phyloP scores from a whole-genome alignment of 2,888 invertebrate genomes.

The Cyrtodaria siliqua region DNA sequence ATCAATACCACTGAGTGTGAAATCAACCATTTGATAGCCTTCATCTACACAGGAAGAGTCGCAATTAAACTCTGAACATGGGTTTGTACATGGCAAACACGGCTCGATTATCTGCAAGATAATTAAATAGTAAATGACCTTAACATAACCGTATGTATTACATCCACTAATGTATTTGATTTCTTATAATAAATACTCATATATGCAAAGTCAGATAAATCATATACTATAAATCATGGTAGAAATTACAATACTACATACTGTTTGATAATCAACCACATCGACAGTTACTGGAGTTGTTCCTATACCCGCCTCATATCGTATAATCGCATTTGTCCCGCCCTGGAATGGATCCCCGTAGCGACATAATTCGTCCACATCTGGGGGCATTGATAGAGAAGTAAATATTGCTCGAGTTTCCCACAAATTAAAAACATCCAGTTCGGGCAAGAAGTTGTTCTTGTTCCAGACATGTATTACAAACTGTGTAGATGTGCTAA shows the following conservation, averaged over 20 bases:
- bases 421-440: constrained; percentile 60
- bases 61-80: constrained; percentile 63
- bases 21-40: constrained; percentile 36
- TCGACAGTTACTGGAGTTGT: constrained; percentile 37
- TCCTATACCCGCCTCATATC: constrained; percentile 72
- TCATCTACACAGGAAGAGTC: constrained; percentile 44
- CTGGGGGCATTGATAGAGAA: constrained; percentile 67
- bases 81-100: constrained; percentile 66
- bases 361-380: constrained; percentile 55
- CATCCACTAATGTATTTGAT: too few relatives aligned
- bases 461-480: constrained; percentile 69
- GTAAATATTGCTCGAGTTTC: constrained; percentile 59
- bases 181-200: too few relatives aligned
- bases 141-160: too few relatives aligned
- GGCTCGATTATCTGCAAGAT: constrained; percentile 56
- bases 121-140: too few relatives aligned
- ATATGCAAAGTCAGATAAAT: too few relatives aligned
- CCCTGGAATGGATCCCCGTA: constrained; percentile 71
- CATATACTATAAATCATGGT: too few relatives aligned
- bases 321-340: constrained; percentile 68
- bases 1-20: constrained; percentile 36
- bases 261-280: constrained; percentile 55
- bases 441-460: constrained; percentile 67
- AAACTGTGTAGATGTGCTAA: constrained; percentile 59
- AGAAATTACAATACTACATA: too few relatives aligned